A percentile compares a stretch with the other conserved stretches of the same genome.
Evolutionary conservation across 2,113 vertebrate species (phyloP).

Genomic region (Caracal caracal): DNA sequence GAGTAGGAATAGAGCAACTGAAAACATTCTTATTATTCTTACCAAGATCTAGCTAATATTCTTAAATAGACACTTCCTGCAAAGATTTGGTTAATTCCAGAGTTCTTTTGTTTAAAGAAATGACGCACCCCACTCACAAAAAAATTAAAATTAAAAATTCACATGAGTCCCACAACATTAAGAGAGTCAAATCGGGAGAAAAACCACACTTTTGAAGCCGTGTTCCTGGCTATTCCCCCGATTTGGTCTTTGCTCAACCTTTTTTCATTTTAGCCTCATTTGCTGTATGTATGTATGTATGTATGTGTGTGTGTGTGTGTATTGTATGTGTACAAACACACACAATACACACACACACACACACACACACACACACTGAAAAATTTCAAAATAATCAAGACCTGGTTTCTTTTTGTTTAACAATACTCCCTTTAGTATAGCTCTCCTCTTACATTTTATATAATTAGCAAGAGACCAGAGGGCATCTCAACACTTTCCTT

Average conservation of each 20-base stretch:
- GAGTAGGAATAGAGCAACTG: background rate
- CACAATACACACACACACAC: no score
- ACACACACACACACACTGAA: background rate
- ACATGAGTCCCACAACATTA: background rate
- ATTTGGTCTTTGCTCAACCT: background rate
- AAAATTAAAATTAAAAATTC: background rate
- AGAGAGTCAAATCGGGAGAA: background rate
- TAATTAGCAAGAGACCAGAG: background rate
- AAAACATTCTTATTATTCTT: background rate
- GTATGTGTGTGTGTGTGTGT: no score
- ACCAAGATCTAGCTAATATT: background rate
- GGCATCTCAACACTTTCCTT: background rate
- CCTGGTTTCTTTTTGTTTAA: constrained; percentile 37
- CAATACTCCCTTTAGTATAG: background rate
- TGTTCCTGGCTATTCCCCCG: background rate
- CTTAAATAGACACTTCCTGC: background rate
- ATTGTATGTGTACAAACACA: no score
- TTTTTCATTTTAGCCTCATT: background rate
- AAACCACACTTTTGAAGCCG: background rate
- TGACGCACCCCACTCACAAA: background rate
- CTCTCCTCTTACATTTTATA: background rate
- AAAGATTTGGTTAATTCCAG: background rate
- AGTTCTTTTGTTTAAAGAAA: background rate
- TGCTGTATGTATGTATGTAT: background rate
- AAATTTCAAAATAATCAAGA: constrained; percentile 6